phyloP scores from a whole-genome alignment of 2,113 vertebrate species.

The Hucho hucho region DNA sequence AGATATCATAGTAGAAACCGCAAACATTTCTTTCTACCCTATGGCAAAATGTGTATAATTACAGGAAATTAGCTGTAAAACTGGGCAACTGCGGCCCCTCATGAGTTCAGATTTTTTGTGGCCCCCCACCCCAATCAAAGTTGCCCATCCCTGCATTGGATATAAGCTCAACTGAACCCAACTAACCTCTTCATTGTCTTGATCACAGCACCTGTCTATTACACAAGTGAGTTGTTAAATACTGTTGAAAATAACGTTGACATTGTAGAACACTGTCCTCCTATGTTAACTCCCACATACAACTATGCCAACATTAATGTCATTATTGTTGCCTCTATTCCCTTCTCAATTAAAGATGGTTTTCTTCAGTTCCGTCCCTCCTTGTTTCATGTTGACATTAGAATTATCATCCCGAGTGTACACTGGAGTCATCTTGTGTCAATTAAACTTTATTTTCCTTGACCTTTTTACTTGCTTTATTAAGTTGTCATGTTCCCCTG shows the following conservation, averaged over 20 bases:
- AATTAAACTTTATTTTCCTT: background rate
- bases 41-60: too few relatives aligned
- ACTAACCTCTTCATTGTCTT: background rate
- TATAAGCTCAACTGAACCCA: background rate
- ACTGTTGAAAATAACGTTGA: background rate
- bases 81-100: too few relatives aligned
- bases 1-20: too few relatives aligned
- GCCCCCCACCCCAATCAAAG: too few relatives aligned
- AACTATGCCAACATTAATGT: background rate
- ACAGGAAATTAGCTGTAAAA: too few relatives aligned
- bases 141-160: background rate
- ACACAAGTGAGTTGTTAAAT: too few relatives aligned
- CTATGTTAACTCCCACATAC: background rate
- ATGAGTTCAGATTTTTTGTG: too few relatives aligned
- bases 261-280: background rate
- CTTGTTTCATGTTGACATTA: slow-evolving; percentile 24
- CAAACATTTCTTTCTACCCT: too few relatives aligned
- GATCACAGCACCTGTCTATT: background rate
- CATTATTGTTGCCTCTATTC: background rate
- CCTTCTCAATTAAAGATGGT: slow-evolving; percentile 30
- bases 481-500: slow-evolving; percentile 15
- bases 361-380: slow-evolving; percentile 9
- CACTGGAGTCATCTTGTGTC: background rate
- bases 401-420: slow-evolving; percentile 12
- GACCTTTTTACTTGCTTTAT: background rate